These are phyloP conservation scores for Drosophila eugracilis DNA, from an alignment of 1,140 invertebrate genomes.

Conservation along the genomic window DNA sequence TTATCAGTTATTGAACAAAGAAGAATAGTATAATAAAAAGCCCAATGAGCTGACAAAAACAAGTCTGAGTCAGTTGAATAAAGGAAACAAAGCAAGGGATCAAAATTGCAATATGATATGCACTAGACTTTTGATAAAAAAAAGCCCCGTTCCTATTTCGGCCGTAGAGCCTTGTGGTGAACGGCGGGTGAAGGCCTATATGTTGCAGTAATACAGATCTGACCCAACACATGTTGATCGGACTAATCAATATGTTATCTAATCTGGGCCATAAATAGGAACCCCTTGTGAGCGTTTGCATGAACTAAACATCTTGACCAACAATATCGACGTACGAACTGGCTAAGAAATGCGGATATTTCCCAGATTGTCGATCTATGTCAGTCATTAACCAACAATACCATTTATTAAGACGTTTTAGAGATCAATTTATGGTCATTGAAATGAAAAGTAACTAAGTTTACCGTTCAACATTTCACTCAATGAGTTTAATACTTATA, in stretches of 20 bases:
- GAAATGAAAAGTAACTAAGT: too few relatives aligned
- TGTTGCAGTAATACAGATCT: background rate
- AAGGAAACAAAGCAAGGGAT: slow-evolving; percentile 7
- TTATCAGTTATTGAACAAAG: slow-evolving; percentile 30
- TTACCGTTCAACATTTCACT: too few relatives aligned
- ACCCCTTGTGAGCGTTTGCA: slow-evolving; percentile 32
- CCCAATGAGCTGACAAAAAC: slow-evolving; percentile 24
- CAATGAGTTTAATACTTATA: too few relatives aligned
- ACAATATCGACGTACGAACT: slow-evolving; percentile 2
- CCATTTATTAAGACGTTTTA: slow-evolving; percentile 11
- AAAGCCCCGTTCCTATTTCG: slow-evolving; percentile 19
- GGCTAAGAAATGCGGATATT: slow-evolving; percentile 9
- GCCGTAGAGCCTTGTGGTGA: background rate
- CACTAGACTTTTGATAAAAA: slow-evolving; percentile 15
- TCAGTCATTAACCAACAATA: background rate
- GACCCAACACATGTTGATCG: slow-evolving; percentile 12
- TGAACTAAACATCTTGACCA: slow-evolving; percentile 30
- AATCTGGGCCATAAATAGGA: slow-evolving; percentile 48
- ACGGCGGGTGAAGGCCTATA: background rate
- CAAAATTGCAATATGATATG: slow-evolving; percentile 17
- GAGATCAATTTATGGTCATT: background rate
- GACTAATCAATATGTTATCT: slow-evolving; percentile 37
- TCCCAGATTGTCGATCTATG: slow-evolving; percentile 8
- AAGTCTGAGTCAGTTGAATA: slow-evolving; percentile 25
- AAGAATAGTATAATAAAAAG: background rate